Conservation (phyloP, 2,888 invertebrate species). For the Acanthoscelides obtectus region DNA sequence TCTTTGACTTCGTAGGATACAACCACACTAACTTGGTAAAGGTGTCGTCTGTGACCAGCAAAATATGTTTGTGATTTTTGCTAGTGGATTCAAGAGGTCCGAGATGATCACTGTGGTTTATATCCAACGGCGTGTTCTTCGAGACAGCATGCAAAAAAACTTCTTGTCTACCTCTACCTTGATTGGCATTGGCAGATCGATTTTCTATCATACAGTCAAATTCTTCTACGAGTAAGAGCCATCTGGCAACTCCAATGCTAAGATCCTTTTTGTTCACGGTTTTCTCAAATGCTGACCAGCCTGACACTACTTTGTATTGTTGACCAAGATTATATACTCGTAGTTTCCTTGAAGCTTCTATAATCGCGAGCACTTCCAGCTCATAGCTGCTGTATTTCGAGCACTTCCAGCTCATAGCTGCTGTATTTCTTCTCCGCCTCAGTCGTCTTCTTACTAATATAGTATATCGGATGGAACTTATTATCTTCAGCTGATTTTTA, state of each 20-base stretch:
- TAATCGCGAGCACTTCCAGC: constrained; percentile 35
- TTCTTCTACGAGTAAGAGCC: constrained; percentile 32
- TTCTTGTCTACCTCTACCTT: constrained; percentile 17
- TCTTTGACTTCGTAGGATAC: constrained; percentile 32
- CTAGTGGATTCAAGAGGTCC: constrained; percentile 33
- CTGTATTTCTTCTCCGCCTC: constrained; percentile 31
- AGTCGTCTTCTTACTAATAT: constrained; percentile 28
- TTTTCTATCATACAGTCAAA: constrained; percentile 31
- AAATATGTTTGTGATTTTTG: constrained; percentile 31
- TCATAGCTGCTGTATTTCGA: constrained; percentile 34
- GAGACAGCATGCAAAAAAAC: constrained; percentile 21
- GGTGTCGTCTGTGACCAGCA: constrained; percentile 32
- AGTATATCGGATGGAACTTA: constrained; percentile 27
- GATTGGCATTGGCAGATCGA: constrained; percentile 18
- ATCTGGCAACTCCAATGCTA: constrained; percentile 32
- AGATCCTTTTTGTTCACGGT: constrained; percentile 35
- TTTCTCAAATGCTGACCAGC: constrained; percentile 35
- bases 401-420: constrained; percentile 39
- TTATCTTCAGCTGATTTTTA: constrained; percentile 18
- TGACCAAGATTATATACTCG: constrained; percentile 21
- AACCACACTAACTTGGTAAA: constrained; percentile 36
- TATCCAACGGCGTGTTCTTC: constrained; percentile 2
- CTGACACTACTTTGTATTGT: constrained; percentile 33
- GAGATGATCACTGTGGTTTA: constrained; percentile 34
- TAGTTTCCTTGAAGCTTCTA: constrained; percentile 36